These are phyloP conservation scores for Alloscopus bannaensis DNA, from an alignment of 2,888 invertebrate genomes.

Conservation along the genomic window DNA sequence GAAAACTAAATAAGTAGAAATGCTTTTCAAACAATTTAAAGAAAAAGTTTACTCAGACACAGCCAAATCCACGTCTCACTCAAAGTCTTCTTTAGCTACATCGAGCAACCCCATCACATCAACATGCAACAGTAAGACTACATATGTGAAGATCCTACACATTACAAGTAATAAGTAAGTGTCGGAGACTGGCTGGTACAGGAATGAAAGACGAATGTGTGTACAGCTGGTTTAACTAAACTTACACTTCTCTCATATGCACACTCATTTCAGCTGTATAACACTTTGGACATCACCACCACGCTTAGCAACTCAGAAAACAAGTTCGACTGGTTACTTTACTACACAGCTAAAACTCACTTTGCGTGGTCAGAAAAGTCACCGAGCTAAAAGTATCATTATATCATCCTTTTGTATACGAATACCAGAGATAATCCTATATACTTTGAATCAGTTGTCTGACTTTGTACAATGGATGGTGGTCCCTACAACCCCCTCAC, in stretches of 20 bases:
- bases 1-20: not conserved
- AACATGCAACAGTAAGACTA: not conserved
- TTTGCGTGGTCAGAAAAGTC: slow-evolving; percentile 14
- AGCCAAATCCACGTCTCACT: not conserved
- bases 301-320: slow-evolving; percentile 10
- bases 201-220: not conserved
- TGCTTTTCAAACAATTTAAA: slow-evolving; percentile 34
- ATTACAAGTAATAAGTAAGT: too few relatives aligned
- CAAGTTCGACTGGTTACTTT: slow-evolving; percentile 23
- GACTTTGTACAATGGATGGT: slow-evolving; percentile 19
- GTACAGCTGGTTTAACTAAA: not conserved
- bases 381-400: slow-evolving; percentile 8
- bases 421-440: not conserved
- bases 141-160: slow-evolving; percentile 2
- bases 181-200: not conserved
- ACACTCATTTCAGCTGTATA: not conserved
- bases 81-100: too few relatives aligned
- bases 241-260: too few relatives aligned
- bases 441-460: slow-evolving; percentile 12
- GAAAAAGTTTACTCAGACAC: slow-evolving; percentile 38
- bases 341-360: slow-evolving; percentile 16
- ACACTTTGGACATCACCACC: not conserved
- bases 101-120: slow-evolving; percentile 1
- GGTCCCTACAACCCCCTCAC: slow-evolving; percentile 37
- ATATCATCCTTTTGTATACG: not conserved